Evolutionary conservation across 2,888 invertebrate species (phyloP).

Genomic region (Acleris holmiana): DNA sequence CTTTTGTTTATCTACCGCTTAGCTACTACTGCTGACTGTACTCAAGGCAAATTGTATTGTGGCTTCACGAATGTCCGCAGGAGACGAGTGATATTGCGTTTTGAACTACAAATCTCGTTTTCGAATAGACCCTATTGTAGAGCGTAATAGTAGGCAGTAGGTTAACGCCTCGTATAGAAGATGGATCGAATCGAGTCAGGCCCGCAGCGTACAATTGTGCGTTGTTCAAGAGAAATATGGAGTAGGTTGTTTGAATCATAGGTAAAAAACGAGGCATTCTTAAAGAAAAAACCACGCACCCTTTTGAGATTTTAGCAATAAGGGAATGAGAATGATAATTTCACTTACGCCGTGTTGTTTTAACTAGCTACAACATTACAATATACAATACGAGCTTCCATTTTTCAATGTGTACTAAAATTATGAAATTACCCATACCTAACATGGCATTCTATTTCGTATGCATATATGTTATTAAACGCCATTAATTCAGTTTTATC

Average conservation of each 20-base stretch:
- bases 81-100: constrained; percentile 48
- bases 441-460: not conserved
- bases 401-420: too few relatives aligned
- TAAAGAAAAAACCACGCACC: too few relatives aligned
- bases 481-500: constrained; percentile 64
- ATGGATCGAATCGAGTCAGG: constrained; percentile 48
- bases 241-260: constrained; percentile 43
- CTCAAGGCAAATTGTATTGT: constrained; percentile 70
- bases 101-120: constrained; percentile 49
- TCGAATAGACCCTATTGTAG: constrained; percentile 49
- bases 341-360: too few relatives aligned
- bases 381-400: too few relatives aligned
- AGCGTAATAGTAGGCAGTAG: constrained; percentile 44
- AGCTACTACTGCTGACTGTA: too few relatives aligned
- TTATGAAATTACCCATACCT: too few relatives aligned
- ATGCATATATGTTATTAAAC: constrained; percentile 45
- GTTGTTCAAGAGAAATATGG: constrained; percentile 42
- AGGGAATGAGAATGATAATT: too few relatives aligned
- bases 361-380: too few relatives aligned
- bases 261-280: not conserved
- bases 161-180: constrained; percentile 40
- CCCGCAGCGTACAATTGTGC: constrained; percentile 47
- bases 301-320: too few relatives aligned
- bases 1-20: too few relatives aligned
- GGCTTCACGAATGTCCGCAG: constrained; percentile 69